phyloP scores from a whole-genome alignment of 2,888 invertebrate species.

The Agrilus mali region DNA sequence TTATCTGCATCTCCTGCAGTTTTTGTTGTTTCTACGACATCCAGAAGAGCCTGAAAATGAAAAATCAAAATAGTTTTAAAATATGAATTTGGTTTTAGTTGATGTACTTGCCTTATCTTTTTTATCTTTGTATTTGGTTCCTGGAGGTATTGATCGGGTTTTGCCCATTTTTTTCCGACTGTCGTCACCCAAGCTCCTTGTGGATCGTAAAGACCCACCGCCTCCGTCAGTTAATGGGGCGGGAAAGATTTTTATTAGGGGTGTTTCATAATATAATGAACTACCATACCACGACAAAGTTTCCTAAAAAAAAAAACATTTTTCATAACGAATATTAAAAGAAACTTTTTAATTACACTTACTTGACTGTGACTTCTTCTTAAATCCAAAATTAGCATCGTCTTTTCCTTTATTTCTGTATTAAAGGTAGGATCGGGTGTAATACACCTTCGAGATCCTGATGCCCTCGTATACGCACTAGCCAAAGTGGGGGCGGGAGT shows the following conservation, averaged over 20 bases:
- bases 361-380: slow-evolving; percentile 56
- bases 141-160: not conserved
- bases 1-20: slow-evolving; percentile 21
- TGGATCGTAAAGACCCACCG: not conserved
- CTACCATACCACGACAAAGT: slow-evolving; percentile 40
- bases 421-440: slow-evolving; percentile 55
- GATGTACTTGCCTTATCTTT: too few species aligned
- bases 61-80: too few species aligned
- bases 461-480: slow-evolving; percentile 57
- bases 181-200: too few species aligned
- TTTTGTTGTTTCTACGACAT: slow-evolving; percentile 34
- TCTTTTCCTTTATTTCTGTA: slow-evolving; percentile 38
- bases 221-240: slow-evolving; percentile 18
- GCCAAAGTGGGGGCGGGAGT: slow-evolving; percentile 69
- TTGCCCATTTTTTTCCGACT: too few species aligned
- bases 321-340: not conserved
- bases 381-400: slow-evolving; percentile 60
- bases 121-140: not conserved
- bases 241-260: slow-evolving; percentile 27
- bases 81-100: too few species aligned
- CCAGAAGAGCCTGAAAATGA: not conserved
- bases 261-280: slow-evolving; percentile 28
- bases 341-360: not conserved
- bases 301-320: slow-evolving; percentile 27
- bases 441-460: slow-evolving; percentile 52